These are phyloP conservation scores for Crocuta crocuta DNA, from an alignment of 2,113 vertebrate genomes.

Conservation along the genomic window DNA sequence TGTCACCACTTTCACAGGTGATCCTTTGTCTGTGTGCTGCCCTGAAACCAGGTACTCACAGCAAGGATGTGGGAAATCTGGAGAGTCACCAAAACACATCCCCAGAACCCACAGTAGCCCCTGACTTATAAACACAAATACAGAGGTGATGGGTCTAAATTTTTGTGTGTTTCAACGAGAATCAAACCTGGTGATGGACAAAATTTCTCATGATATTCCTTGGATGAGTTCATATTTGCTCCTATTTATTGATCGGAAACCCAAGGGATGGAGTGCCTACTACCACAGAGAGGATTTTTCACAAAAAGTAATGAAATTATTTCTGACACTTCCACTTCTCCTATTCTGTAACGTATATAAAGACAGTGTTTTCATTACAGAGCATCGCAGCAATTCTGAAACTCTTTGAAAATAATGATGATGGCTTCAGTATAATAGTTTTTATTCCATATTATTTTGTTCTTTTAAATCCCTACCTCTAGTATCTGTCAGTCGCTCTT, in stretches of 20 bases:
- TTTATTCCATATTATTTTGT: constrained; percentile 3
- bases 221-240: constrained; percentile 23
- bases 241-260: constrained; percentile 31
- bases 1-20: background rate
- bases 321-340: background rate
- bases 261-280: background rate
- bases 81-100: background rate
- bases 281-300: background rate
- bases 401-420: background rate
- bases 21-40: background rate
- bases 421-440: background rate
- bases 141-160: background rate
- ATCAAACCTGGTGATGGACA: background rate
- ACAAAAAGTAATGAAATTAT: constrained; percentile 39
- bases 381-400: constrained; percentile 29
- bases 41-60: background rate
- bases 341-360: constrained; percentile 44
- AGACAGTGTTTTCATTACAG: constrained; percentile 12
- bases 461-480: background rate
- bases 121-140: background rate
- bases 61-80: background rate
- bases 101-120: background rate
- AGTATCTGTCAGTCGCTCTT: background rate
- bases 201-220: background rate
- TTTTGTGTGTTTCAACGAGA: background rate